phyloP scores from a whole-genome alignment of 2,888 invertebrate species.

The Melangyna quadrimaculata region DNA sequence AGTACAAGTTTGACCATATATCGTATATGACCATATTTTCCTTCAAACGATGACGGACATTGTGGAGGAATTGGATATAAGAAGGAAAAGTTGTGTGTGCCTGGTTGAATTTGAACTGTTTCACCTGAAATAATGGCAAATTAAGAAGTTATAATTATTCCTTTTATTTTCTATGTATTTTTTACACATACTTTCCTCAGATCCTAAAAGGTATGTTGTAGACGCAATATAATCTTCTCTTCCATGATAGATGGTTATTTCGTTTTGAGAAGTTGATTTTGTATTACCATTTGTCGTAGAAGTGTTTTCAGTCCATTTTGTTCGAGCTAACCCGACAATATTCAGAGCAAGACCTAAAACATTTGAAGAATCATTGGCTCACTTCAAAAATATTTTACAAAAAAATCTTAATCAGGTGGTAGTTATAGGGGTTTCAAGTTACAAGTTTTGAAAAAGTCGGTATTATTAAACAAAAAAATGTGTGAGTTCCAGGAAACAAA shows the following conservation, averaged over 20 bases:
- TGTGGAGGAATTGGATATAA: constrained; percentile 81
- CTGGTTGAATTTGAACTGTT: constrained; percentile 79
- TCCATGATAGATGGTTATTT: constrained; percentile 62
- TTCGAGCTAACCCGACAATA: constrained; percentile 76
- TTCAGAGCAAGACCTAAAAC: constrained; percentile 74
- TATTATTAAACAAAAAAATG: no score
- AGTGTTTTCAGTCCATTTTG: constrained; percentile 75
- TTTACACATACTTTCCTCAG: constrained; percentile 79
- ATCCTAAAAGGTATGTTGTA: constrained; percentile 81
- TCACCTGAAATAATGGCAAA: constrained; percentile 58
- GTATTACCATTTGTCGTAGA: background rate
- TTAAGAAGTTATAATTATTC: background rate
- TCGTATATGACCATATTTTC: constrained; percentile 81
- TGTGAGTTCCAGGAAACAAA: no score
- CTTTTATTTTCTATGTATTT: background rate
- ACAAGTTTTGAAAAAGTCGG: no score
- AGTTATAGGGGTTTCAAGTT: no score
- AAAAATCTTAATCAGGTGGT: no score
- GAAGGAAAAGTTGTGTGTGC: constrained; percentile 82
- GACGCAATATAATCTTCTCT: constrained; percentile 80
- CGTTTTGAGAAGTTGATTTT: background rate
- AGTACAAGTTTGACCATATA: constrained; percentile 85
- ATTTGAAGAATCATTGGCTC: no score
- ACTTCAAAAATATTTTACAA: no score
- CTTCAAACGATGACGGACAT: constrained; percentile 83